A percentile compares a stretch with the other conserved stretches of the same genome.
These are phyloP conservation scores for Heloderma charlesbogerti DNA, from an alignment of 2,113 vertebrate species.

Conservation along the genomic window DNA sequence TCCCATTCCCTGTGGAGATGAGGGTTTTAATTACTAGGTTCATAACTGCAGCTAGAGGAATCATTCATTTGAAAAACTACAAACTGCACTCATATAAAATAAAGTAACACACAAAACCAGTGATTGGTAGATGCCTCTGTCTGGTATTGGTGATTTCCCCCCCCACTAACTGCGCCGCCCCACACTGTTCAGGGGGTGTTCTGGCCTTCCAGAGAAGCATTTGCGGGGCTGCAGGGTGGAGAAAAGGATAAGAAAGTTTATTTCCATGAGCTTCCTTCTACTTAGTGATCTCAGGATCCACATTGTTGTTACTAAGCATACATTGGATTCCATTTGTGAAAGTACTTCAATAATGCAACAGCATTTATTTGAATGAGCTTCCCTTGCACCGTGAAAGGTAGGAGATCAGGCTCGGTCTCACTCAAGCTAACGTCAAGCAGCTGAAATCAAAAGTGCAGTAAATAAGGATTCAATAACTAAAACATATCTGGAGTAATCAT, in stretches of 20 bases:
- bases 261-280: neutral
- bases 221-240: neutral
- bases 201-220: no score
- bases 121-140: neutral
- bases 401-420: neutral
- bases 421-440: conserved; percentile 49
- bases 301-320: no score
- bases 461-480: conserved; percentile 38
- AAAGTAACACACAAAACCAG: neutral
- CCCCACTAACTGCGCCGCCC: no score
- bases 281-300: neutral
- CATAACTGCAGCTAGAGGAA: neutral
- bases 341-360: neutral
- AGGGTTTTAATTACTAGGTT: neutral
- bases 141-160: no score
- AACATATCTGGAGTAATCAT: conserved; percentile 18
- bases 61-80: neutral
- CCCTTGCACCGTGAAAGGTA: neutral
- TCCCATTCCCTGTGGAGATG: neutral
- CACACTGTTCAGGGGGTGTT: no score
- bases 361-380: neutral
- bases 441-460: conserved; percentile 36
- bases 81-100: no score
- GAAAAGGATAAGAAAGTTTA: neutral
- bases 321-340: neutral